Evolutionary conservation across 2,797 vertebrate genomes (phyloP).

Genomic region (Halcyon smyrnensis): DNA sequence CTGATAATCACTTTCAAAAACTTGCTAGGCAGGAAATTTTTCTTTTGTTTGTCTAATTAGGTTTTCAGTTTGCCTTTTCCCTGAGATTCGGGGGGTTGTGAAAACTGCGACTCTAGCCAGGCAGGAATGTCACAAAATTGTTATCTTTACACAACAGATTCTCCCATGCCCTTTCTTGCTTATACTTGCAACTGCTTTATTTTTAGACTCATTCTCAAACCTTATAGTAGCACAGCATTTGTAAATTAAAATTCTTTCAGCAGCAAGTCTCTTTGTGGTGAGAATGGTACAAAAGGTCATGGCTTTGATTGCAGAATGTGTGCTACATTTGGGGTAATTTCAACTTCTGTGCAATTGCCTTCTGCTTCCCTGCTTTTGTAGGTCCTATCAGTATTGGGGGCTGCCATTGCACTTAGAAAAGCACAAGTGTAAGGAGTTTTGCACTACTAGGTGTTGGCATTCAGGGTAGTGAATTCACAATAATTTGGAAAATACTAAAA

Average conservation of each 20-base stretch:
- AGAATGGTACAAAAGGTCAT: fast-evolving
- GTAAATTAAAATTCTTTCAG: neutral
- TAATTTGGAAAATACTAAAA: neutral
- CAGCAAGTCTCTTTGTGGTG: neutral
- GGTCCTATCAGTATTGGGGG: neutral
- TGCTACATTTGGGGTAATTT: neutral
- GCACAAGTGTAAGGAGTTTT: neutral
- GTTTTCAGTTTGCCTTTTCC: conserved; percentile 40
- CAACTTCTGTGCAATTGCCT: neutral
- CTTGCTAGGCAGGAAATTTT: conserved; percentile 35
- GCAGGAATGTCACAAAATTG: neutral
- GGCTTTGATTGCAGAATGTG: neutral
- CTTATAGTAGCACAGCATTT: neutral
- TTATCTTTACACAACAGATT: neutral
- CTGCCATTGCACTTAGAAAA: neutral
- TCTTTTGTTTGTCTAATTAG: conserved; percentile 18
- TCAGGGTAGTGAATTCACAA: neutral
- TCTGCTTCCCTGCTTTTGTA: neutral
- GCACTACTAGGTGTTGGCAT: neutral
- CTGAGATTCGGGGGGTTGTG: neutral
- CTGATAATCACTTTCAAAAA: neutral
- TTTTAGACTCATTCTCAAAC: neutral
- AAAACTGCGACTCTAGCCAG: neutral
- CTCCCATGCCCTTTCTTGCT: neutral
- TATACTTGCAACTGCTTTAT: neutral